Evolutionary conservation across 2,888 invertebrate genomes (phyloP), one percentile per base, ranked within the genome.

Genomic region (Aradus depressus): DNA sequence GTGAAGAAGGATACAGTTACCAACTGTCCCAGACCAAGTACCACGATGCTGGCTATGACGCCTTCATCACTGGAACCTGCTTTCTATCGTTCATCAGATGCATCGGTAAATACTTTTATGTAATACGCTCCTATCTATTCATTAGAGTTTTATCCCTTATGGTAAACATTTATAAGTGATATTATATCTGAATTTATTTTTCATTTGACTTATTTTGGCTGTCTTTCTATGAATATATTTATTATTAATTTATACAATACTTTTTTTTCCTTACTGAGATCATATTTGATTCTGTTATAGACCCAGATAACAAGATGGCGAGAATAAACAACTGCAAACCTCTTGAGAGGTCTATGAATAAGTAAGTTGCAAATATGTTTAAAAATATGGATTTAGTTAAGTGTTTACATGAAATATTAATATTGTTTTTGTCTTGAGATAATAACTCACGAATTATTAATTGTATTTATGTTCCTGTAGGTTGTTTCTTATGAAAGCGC

Each of bases 1-100:
- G 41, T 25, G 51, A 50, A 14, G 32, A 53, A 28, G 64, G 62
- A 60, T 72, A 74, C 60, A 75, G 79, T 56, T 80, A 84, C 70
- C 60, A 63, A 2, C 62, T 68, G 2, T 60, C 68, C 0, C 68
- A 70, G 18, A 69, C 69, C 18, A 81, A 79, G 62, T 73, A 72
- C 35, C 90, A 91, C 67, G 86, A 90, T 65, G 90, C 90, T 32
- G 90, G 87, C 3, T 91, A 80, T 70, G 90, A 91, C 69, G 87
- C 90, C 3, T 89, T 75, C 67, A 73, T 87, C 38, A 89, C 90
- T 2, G 89, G 89, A 4, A 65, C 81, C 4, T 80, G 81, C 63
- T 86, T 86, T 68, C 70, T 87, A 14, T 68, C 79, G 5, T 75
- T 90, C 75, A 73, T 77, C 62, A 72, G 77, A 61, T 77, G 80